Conservation (phyloP, 2,888 invertebrate species). For the Clitarchus hookeri region DNA sequence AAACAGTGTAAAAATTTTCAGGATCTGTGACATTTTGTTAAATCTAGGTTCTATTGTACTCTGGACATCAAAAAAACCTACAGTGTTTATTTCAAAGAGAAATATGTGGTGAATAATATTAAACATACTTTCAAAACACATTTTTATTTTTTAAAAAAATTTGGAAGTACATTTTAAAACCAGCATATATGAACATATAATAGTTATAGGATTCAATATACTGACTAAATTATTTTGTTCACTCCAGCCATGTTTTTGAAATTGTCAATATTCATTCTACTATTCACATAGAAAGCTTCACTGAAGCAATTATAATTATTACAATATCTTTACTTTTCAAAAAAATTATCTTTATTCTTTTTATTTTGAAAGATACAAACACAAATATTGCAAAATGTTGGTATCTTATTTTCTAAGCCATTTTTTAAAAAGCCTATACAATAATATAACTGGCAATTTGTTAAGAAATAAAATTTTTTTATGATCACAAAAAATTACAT, state of each 20-base stretch:
- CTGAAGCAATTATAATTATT: slow-evolving; percentile 36
- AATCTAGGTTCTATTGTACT: too few species aligned
- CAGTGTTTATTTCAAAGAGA: background rate
- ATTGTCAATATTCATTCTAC: background rate
- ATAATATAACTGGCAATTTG: slow-evolving; percentile 10
- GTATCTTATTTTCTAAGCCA: slow-evolving; percentile 10
- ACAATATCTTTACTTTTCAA: slow-evolving; percentile 28
- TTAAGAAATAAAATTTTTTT: background rate
- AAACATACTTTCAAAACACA: background rate
- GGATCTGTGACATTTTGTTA: too few species aligned
- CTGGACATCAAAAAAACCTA: background rate
- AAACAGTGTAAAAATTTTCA: too few species aligned
- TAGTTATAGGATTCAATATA: slow-evolving; percentile 18
- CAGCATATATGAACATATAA: slow-evolving; percentile 22
- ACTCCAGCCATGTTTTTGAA: background rate
- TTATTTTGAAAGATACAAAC: slow-evolving; percentile 20
- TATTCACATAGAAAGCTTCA: slow-evolving; percentile 37
- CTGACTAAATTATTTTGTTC: slow-evolving; percentile 3
- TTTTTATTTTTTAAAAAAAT: slow-evolving; percentile 11
- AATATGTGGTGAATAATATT: background rate
- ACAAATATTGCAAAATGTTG: slow-evolving; percentile 14
- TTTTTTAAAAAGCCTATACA: slow-evolving; percentile 14
- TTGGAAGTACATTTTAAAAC: slow-evolving; percentile 4
- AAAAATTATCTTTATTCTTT: slow-evolving; percentile 26
- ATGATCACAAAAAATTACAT: background rate